phyloP scores from a whole-genome alignment of 2,113 vertebrate species.

The Eclectus roratus region DNA sequence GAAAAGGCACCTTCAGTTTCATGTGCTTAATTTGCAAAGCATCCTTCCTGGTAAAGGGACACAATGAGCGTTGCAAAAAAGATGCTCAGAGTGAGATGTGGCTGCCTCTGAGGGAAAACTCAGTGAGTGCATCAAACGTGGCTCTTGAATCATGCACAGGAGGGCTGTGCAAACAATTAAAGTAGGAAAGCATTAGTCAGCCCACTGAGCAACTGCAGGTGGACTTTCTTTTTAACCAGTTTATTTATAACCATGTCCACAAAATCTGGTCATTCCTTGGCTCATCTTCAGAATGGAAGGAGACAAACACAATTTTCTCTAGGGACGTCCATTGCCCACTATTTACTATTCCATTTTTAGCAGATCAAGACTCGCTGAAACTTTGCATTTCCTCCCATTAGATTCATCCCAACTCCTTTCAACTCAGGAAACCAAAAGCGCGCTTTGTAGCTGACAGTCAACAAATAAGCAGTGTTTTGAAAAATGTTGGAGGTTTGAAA shows the following conservation, averaged over 20 bases:
- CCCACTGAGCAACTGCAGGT: conserved; percentile 35
- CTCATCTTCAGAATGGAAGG: not conserved
- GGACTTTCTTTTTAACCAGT: conserved; percentile 9
- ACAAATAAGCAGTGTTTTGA: not conserved
- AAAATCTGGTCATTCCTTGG: not conserved
- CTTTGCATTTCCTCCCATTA: conserved; percentile 1
- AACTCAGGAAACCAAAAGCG: not conserved
- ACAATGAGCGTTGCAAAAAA: not conserved
- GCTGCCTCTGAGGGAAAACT: not conserved
- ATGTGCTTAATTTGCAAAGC: conserved; percentile 3
- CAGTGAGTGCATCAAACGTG: not conserved
- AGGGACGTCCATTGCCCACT: not conserved
- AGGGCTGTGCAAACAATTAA: not conserved
- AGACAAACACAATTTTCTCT: not conserved
- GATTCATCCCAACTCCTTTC: not conserved
- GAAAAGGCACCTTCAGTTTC: not conserved
- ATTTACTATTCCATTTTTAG: not conserved
- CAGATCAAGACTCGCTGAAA: not conserved
- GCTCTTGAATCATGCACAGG: not conserved
- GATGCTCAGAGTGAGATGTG: not conserved
- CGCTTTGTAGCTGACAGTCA: not conserved
- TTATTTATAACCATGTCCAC: not conserved
- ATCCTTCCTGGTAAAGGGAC: not conserved
- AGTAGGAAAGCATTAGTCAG: conserved; percentile 37
- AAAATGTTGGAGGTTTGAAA: not conserved